Base-by-base conservation (phyloP, 2,113 vertebrate genomes). In the Thryonomys swinderianus region DNA sequence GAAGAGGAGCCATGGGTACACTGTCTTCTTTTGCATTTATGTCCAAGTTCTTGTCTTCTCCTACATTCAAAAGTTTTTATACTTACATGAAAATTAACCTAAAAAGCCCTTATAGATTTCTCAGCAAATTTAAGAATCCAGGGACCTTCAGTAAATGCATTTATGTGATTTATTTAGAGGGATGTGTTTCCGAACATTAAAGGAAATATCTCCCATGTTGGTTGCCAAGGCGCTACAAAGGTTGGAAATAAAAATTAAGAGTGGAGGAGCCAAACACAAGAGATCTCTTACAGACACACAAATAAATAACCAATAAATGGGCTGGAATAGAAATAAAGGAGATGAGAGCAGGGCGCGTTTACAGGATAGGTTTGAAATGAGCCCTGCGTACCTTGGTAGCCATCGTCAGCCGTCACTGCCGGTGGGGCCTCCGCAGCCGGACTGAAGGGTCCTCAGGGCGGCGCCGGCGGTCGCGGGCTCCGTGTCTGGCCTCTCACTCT, bases 81-180 rank as follows among this genome's bases (percentile, higher is more conserved):
- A 30, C 57, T 73, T 59, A 69, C 11, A 42, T 85, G 5, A 92
- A 79, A 95, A 86, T 64, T 40, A 95, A 30, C 6, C 64, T 80
- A 25, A 59, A 64, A 87, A 53, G 3, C 1, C 17, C 11, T 83
- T 74, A 17, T 3, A 73, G 3, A 23, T 69, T 91, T 92, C 34
- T 94, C 23, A 89, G 37, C 0, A 90, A 78, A 88, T 59, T 55
- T 83, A 94, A 92, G 48, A 82, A 79, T 74, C 93, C 90, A 95
- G 80, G 88, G 2, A 85, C 69, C 10, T 10, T 67, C 9, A 57
- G 21, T n/a, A 79, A 13, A 40, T 67, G 14, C 30, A 53, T 45
- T 27, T 61, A 45, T 74, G 3, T 88, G 57, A 88, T 86, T 83
- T 85, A 93, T 85, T 81, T 95, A 32, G 42, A 81, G 90, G 45